Evolutionary conservation across 2,888 invertebrate species (phyloP).

Genomic region (Oxyteleia sp.): DNA sequence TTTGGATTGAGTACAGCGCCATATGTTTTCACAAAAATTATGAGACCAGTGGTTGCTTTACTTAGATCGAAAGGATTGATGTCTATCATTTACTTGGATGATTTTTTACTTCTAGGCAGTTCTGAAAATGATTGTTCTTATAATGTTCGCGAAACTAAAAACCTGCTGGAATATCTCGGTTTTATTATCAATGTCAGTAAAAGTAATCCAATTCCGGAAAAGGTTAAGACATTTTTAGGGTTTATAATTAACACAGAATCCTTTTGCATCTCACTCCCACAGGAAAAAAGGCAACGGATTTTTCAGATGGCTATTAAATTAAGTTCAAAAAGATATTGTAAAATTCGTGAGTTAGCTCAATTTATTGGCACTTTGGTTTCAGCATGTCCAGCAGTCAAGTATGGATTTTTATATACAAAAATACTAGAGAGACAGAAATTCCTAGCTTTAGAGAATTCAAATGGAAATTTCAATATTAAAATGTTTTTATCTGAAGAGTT

Average conservation of each 20-base stretch:
- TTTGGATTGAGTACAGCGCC: slow-evolving; percentile 62
- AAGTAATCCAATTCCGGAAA: no score
- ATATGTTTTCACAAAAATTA: slow-evolving; percentile 55
- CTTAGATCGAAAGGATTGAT: slow-evolving; percentile 13
- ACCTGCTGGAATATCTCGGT: neutral
- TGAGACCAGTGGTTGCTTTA: slow-evolving; percentile 53
- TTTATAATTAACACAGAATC: slow-evolving; percentile 11
- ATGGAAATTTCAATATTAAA: slow-evolving; percentile 26
- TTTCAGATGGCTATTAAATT: no score
- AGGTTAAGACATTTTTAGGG: neutral
- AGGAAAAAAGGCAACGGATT: slow-evolving; percentile 43
- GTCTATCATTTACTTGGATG: slow-evolving; percentile 38
- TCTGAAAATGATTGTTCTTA: neutral
- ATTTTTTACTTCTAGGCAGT: slow-evolving; percentile 28
- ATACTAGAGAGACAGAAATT: slow-evolving; percentile 50
- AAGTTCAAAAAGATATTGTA: neutral
- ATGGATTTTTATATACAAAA: slow-evolving; percentile 44
- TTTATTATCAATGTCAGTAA: neutral
- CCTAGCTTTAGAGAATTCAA: slow-evolving; percentile 11
- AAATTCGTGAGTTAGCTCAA: slow-evolving; percentile 51
- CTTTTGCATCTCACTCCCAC: slow-evolving; percentile 25
- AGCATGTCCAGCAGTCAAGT: slow-evolving; percentile 44
- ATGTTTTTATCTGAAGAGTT: slow-evolving; percentile 1
- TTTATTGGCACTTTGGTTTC: slow-evolving; percentile 60
- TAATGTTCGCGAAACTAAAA: neutral